Evolutionary conservation across 2,113 vertebrate genomes (phyloP), one percentile per base, ranked within the genome.

Genomic region (Bufo bufo): DNA sequence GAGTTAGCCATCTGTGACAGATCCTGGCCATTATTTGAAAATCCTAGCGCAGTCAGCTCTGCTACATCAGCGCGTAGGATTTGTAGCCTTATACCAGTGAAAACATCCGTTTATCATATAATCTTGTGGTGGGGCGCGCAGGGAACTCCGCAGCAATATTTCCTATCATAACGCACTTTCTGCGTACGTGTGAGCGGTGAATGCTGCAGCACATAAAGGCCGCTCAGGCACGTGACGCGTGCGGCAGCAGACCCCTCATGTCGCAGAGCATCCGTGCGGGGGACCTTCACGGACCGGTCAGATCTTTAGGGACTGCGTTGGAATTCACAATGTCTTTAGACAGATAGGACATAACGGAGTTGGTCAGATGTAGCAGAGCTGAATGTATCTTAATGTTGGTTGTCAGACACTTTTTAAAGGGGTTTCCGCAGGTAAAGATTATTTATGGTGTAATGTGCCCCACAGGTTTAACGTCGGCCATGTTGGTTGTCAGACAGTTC

Each of bases 141-240:
- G 61, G 81, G 52, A 83, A 50, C 45, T 20, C 23, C 45, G 20
- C 43, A 16, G 14, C 81, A 19, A n/a, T 47, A 63, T 81, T 81
- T 81, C 23, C 58, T 47, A 20, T 81, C 33, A 45, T 61, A 45
- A 61, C 13, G 33, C n/a, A 58, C 6, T 58, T 79, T 80, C 13
- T 17, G 50, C 33, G 16, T 56, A 56, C 6, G 52, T 80, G 77
- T 33, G 59, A 52, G 54, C 54, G 75, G 19, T 10, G 23, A n/a
- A 59, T 80, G 77, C 77, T 80, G 77, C 77, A 80, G 77, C 43
- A 58, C 23, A 80, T 56, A 80, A 80, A 80, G 54, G 77, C 77
- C 77, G 33, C 23, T 80, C 23, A 43, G n/a, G 43, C 23, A 54
- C 9, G 23, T 54, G 79, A 45, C 17, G 47, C 19, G 23, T 82